Evolutionary conservation across 2,888 invertebrate genomes (phyloP).

Genomic region (Enchytraeus crypticus): DNA sequence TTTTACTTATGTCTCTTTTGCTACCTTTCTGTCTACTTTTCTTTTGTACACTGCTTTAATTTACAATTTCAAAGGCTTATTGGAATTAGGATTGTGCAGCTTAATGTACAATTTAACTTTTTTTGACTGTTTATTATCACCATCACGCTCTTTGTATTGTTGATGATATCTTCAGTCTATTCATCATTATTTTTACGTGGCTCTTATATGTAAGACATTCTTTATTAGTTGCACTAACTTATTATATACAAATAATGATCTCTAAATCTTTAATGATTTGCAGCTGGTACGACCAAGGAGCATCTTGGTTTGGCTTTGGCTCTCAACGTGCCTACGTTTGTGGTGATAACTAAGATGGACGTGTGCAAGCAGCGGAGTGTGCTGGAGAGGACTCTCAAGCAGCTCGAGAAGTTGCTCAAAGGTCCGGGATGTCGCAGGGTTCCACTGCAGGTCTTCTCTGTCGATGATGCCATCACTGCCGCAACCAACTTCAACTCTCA

Average conservation of each 20-base stretch:
- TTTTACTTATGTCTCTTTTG: too few relatives aligned
- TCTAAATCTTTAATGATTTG: neutral
- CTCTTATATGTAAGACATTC: neutral
- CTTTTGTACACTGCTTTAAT: too few relatives aligned
- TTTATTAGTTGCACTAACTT: neutral
- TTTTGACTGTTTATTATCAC: too few relatives aligned
- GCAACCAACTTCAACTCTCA: conserved; percentile 58
- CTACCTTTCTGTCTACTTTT: too few relatives aligned
- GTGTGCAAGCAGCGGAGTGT: conserved; percentile 55
- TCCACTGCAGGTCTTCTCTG: conserved; percentile 59
- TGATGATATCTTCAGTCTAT: too few relatives aligned
- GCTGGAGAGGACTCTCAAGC: conserved; percentile 49
- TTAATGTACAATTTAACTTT: too few relatives aligned
- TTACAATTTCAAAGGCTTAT: too few relatives aligned
- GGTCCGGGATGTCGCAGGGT: conserved; percentile 59
- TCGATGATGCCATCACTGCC: conserved; percentile 68
- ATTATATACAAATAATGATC: neutral
- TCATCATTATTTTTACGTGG: too few relatives aligned
- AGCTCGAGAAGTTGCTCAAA: conserved; percentile 58
- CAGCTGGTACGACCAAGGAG: conserved; percentile 64
- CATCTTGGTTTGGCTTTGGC: conserved; percentile 68
- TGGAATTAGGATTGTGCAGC: too few relatives aligned
- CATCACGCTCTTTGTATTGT: too few relatives aligned
- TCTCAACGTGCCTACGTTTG: conserved; percentile 69
- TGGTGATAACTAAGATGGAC: conserved; percentile 88